Conservation (phyloP, 1,140 invertebrate species). For the Trichoplusia ni region DNA sequence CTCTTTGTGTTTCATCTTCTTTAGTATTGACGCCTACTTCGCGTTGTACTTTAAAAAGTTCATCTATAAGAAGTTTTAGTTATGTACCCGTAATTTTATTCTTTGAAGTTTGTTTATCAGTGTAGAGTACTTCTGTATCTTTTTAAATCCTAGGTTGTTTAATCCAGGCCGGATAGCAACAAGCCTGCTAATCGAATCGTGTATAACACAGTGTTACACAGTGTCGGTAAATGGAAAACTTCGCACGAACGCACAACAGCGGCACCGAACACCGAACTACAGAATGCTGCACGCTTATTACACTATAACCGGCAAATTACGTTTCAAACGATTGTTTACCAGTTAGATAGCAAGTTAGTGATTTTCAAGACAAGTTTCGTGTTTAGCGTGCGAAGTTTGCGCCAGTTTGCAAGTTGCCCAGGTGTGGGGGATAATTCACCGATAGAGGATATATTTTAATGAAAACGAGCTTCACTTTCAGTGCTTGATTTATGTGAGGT, state of each 20-base stretch:
- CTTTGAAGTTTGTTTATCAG: too few relatives aligned
- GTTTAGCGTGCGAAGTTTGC: conserved; percentile 8
- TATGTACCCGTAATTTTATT: too few relatives aligned
- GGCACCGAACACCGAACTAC: conserved; percentile 24
- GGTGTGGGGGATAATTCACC: conserved; percentile 4
- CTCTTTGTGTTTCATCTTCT: too few relatives aligned
- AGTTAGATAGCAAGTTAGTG: conserved; percentile 34
- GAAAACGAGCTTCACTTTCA: conserved; percentile 6
- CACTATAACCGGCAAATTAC: conserved; percentile 41
- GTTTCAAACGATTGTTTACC: conserved; percentile 45
- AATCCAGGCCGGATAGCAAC: neutral
- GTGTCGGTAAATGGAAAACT: conserved; percentile 15
- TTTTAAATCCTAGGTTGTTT: neutral
- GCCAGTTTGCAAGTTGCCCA: conserved; percentile 13
- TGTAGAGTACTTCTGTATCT: too few relatives aligned
- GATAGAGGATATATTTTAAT: conserved; percentile 13
- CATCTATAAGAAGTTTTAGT: too few relatives aligned
- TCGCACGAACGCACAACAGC: neutral
- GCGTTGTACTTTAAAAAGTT: too few relatives aligned
- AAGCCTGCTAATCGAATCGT: neutral
- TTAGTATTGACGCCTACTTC: too few relatives aligned
- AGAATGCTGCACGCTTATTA: conserved; percentile 33
- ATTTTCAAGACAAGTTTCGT: conserved; percentile 30
- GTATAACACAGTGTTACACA: neutral
- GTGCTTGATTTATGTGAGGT: neutral